These are phyloP conservation scores for Ips typographus DNA, from an alignment of 1,140 invertebrate genomes.

Conservation along the genomic window DNA sequence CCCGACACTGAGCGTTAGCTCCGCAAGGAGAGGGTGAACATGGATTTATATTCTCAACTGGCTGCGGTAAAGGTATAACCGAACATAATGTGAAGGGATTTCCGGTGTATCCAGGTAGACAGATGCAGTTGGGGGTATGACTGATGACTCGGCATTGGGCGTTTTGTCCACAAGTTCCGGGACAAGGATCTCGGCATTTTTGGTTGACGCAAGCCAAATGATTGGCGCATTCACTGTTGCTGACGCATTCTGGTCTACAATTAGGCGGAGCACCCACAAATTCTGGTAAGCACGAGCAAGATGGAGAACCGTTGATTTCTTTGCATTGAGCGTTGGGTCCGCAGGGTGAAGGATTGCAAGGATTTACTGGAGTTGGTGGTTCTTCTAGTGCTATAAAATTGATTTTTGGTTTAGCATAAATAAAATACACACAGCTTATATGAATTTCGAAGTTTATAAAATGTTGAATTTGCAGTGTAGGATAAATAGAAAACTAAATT, in stretches of 20 bases:
- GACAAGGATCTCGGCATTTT: slow-evolving; percentile 82
- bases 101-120: slow-evolving; percentile 72
- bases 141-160: slow-evolving; percentile 80
- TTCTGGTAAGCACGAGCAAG: slow-evolving; percentile 77
- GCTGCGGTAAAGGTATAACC: slow-evolving; percentile 37
- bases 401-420: neutral
- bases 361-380: slow-evolving; percentile 53
- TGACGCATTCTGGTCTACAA: slow-evolving; percentile 78
- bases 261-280: slow-evolving; percentile 82
- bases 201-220: slow-evolving; percentile 78
- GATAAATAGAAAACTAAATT: too few relatives aligned
- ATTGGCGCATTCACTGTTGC: slow-evolving; percentile 75
- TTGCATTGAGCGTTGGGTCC: slow-evolving; percentile 78
- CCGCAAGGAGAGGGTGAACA: slow-evolving; percentile 67
- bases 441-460: too few relatives aligned
- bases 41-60: slow-evolving; percentile 54
- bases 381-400: slow-evolving; percentile 35
- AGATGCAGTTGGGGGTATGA: slow-evolving; percentile 80
- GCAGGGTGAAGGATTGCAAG: slow-evolving; percentile 81
- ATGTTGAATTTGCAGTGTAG: too few relatives aligned
- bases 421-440: neutral
- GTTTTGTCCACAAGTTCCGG: slow-evolving; percentile 76
- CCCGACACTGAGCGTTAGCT: slow-evolving; percentile 64
- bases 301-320: slow-evolving; percentile 73
- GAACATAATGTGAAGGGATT: slow-evolving; percentile 70